Conservation (phyloP, 2,113 vertebrate species). For the Poeciliopsis retropinna region DNA sequence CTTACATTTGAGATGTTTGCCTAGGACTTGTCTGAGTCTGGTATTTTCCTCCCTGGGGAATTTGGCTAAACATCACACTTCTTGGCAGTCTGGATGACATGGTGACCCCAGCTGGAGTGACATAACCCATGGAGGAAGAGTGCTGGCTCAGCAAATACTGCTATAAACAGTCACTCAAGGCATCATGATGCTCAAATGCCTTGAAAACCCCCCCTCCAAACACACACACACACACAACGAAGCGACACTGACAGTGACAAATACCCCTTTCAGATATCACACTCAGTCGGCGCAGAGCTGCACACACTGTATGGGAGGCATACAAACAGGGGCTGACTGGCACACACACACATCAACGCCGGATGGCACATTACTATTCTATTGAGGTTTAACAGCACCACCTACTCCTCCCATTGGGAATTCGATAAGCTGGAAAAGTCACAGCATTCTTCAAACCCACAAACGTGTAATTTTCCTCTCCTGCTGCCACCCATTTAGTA, state of each 20-base stretch:
- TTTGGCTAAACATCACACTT: slow-evolving; percentile 27
- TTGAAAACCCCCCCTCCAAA: too few relatives aligned
- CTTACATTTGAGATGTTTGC: slow-evolving; percentile 18
- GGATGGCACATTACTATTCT: slow-evolving; percentile 57
- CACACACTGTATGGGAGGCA: slow-evolving; percentile 19
- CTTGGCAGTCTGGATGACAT: slow-evolving; percentile 54
- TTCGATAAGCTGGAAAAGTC: slow-evolving; percentile 65
- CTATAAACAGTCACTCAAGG: slow-evolving; percentile 51
- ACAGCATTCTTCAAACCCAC: slow-evolving; percentile 55
- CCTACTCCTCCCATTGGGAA: slow-evolving; percentile 61
- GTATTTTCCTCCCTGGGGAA: slow-evolving; percentile 24
- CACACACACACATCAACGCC: slow-evolving; percentile 24
- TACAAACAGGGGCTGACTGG: slow-evolving; percentile 24
- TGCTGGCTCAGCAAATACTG: slow-evolving; percentile 66
- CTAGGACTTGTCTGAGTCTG: slow-evolving; percentile 11
- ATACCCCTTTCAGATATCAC: slow-evolving; percentile 51
- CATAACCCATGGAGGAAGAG: slow-evolving; percentile 54
- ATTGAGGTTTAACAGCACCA: slow-evolving; percentile 60
- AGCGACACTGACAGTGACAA: slow-evolving; percentile 68
- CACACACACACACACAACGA: slow-evolving; percentile 33
- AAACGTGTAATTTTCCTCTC: slow-evolving; percentile 26
- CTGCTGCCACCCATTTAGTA: slow-evolving; percentile 31
- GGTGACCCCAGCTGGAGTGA: slow-evolving; percentile 69
- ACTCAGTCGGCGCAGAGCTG: slow-evolving; percentile 19
- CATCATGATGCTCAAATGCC: slow-evolving; percentile 50